Percentiles rank a stretch among this genome's conserved stretches.
These are phyloP conservation scores for Mechanitis mazaeus DNA, from an alignment of 2,888 invertebrate species.

Conservation along the genomic window DNA sequence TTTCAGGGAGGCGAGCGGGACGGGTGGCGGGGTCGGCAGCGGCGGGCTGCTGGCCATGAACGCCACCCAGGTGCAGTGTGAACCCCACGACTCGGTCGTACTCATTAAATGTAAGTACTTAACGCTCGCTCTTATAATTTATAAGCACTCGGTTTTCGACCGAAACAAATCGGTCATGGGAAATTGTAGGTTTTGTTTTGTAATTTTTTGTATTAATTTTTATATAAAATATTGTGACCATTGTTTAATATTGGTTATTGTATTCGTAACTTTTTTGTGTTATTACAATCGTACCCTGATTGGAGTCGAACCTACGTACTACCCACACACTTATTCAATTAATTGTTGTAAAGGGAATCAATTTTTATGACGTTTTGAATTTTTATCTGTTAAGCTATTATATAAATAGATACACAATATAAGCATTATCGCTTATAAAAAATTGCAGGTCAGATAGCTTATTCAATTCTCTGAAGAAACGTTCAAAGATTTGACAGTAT, in stretches of 20 bases:
- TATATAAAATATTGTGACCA: too few species aligned
- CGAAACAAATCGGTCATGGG: not conserved
- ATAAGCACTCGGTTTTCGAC: not conserved
- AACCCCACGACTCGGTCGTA: conserved; percentile 82
- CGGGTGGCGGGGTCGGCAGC: conserved; percentile 73
- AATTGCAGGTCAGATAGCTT: not conserved
- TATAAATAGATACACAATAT: conserved; percentile 5
- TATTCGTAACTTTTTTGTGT: too few species aligned
- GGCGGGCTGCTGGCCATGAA: conserved; percentile 75
- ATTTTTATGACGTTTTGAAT: conserved; percentile 22
- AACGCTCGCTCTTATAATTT: conserved; percentile 3
- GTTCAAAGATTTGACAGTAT: too few species aligned
- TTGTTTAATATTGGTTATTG: too few species aligned
- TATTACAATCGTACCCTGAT: too few species aligned
- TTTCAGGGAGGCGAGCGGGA: conserved; percentile 65
- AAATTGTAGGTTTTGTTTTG: not conserved
- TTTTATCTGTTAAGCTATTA: conserved; percentile 16
- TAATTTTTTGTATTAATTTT: too few species aligned
- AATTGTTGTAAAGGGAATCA: conserved; percentile 16
- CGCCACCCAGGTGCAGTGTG: conserved; percentile 81
- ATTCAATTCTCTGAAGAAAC: not conserved
- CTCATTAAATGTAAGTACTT: conserved; percentile 83
- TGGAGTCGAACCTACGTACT: too few species aligned
- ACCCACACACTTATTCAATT: conserved; percentile 18
- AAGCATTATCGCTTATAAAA: not conserved